These are phyloP conservation scores for Caenorhabditis briggsae DNA, from an alignment of 1,140 invertebrate genomes.

Conservation along the genomic window DNA sequence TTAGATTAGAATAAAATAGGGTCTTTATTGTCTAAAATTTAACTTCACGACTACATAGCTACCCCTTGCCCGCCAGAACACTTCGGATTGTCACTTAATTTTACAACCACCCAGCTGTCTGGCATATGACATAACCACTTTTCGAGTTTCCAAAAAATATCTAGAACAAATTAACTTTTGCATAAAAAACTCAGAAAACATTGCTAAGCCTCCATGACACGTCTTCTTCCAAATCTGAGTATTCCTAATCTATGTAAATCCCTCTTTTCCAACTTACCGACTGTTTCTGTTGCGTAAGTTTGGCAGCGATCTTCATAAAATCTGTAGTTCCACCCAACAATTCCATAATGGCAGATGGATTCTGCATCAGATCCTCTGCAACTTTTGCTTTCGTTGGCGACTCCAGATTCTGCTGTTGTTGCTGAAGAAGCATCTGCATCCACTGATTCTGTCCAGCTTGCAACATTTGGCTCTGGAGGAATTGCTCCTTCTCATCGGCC, in stretches of 20 bases:
- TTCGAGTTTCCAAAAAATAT: no score
- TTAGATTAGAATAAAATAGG: background rate
- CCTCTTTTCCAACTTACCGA: background rate
- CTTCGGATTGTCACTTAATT: no score
- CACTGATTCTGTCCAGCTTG: conserved; percentile 7
- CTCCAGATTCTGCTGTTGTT: background rate
- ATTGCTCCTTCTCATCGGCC: background rate
- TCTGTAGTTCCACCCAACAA: conserved; percentile 12
- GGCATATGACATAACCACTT: no score
- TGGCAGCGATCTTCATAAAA: background rate
- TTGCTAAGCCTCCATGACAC: no score
- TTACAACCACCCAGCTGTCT: no score
- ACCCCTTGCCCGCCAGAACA: no score
- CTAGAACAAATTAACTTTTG: no score
- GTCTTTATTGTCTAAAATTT: background rate
- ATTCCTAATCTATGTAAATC: no score
- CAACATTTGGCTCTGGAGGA: background rate
- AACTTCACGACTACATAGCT: no score
- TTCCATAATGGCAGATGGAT: background rate
- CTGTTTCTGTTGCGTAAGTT: background rate
- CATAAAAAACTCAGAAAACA: no score
- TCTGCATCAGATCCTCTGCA: background rate
- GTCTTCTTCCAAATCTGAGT: no score
- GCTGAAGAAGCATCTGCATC: conserved; percentile 19
- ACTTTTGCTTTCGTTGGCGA: background rate